A percentile compares a stretch with the other conserved stretches of the same genome.
Conservation (phyloP, 2,797 vertebrate species). For the Acipenser oxyrinchus region DNA sequence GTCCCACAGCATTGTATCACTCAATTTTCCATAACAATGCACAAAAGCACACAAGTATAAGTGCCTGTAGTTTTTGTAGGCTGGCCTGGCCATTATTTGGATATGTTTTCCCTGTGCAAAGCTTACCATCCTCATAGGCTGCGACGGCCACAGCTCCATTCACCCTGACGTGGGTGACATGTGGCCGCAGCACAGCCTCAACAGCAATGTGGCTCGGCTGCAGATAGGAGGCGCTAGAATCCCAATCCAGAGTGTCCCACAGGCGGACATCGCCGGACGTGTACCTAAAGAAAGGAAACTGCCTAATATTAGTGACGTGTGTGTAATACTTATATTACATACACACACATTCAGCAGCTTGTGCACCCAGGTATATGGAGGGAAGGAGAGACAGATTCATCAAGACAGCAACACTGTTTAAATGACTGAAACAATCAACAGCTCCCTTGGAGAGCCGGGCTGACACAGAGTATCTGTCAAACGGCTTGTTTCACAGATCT, state of each 20-base stretch:
- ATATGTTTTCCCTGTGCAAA: not conserved
- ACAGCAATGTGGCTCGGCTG: slow-evolving; percentile 49
- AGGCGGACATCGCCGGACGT: slow-evolving; percentile 86
- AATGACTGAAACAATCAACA: too few species aligned
- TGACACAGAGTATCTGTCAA: too few species aligned
- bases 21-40: not conserved
- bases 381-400: too few species aligned
- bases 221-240: slow-evolving; percentile 71
- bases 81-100: too few species aligned
- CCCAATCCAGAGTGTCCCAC: slow-evolving; percentile 90
- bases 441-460: too few species aligned
- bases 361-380: too few species aligned
- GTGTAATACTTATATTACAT: not conserved
- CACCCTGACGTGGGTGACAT: slow-evolving; percentile 76
- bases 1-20: not conserved
- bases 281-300: slow-evolving; percentile 59
- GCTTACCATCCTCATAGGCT: slow-evolving; percentile 82
- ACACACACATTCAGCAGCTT: not conserved
- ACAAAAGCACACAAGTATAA: not conserved
- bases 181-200: slow-evolving; percentile 58
- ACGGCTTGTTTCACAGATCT: too few species aligned
- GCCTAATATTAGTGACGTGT: not conserved
- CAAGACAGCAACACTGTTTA: too few species aligned
- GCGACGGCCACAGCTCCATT: slow-evolving; percentile 78
- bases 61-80: too few species aligned